These are phyloP conservation scores for Cephus sareptanus DNA, from an alignment of 2,888 invertebrate species.

Conservation along the genomic window DNA sequence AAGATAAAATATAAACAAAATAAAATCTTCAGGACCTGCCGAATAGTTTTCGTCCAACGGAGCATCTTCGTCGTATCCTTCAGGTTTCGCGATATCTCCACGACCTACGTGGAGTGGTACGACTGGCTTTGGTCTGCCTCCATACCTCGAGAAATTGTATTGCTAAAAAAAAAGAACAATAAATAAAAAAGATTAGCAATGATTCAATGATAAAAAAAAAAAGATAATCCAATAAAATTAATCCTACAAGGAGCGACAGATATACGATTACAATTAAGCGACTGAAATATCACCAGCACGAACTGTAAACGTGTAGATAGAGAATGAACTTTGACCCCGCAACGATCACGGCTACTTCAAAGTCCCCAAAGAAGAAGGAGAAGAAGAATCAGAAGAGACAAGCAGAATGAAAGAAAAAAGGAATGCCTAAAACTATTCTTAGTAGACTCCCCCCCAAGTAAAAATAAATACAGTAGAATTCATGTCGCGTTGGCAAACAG, in stretches of 20 bases:
- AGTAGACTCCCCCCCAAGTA: background rate
- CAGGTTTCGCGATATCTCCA: constrained; percentile 41
- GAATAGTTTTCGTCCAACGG: background rate
- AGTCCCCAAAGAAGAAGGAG: background rate
- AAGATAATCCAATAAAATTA: background rate
- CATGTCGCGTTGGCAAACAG: background rate
- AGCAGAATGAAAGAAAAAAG: background rate
- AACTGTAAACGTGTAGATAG: background rate
- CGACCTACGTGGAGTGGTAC: constrained; percentile 30
- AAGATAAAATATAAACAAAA: background rate
- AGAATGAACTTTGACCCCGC: background rate
- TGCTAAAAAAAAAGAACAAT: constrained; percentile 24
- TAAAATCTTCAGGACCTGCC: background rate
- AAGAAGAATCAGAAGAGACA: background rate
- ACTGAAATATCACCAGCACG: background rate
- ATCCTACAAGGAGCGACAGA: background rate
- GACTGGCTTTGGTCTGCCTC: constrained; percentile 27
- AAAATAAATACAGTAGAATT: background rate
- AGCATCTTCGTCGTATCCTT: constrained; percentile 27
- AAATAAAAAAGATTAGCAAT: background rate
- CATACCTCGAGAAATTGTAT: constrained; percentile 26
- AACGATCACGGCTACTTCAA: background rate
- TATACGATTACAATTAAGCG: background rate
- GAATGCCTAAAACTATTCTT: background rate
- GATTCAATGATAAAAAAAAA: background rate